Evolutionary conservation across 2,797 vertebrate genomes (phyloP), one percentile per base, ranked within the genome.

Genomic region (Sphaeramia orbicularis): DNA sequence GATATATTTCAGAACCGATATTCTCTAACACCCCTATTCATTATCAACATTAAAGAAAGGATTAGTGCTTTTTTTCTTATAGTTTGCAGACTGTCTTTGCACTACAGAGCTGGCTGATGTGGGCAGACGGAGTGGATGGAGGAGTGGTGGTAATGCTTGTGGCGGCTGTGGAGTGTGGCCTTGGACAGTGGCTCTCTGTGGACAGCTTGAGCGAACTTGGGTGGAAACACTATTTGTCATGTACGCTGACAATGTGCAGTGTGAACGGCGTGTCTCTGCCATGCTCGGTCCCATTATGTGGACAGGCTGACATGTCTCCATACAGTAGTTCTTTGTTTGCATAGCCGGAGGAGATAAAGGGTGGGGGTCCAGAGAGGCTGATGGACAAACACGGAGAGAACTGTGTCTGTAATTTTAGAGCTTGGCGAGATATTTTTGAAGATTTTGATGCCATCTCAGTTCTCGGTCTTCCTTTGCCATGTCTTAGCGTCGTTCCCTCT

Each of bases 271-370:
- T 76, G 85, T 90, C 80, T 81, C 85, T 51, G 76, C 82, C 83
- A 73, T 13, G 68, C 77, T 82, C 86, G 56, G 74, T 66, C 64
- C 74, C 49, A 15, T 77, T 85, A 75, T 79, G 82, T 77, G 44
- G 65, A 72, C 72, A 71, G 57, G 44, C 76, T 73, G 83, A 79
- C 81, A 78, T 79, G 61, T 79, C 55, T 15, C 56, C 32, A 14
- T 74, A 90, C 82, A 89, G 84, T 83, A 62, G 70, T 54, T 51
- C 86, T 83, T 89, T 87, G 86, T 90, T 70, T 10, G 43, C 54
- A 59, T 48, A 27, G 14, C 36, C 66, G 64, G 42, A 40, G 24
- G 24, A 65, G 56, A 57, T 44, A 65, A 65, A 55, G 43, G 40
- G 55, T 37, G 42, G 55, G 30, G 63, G 27, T 59, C 41, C 54